These are phyloP conservation scores for Hemitrygon akajei DNA, from an alignment of 2,797 vertebrate species.

Conservation along the genomic window DNA sequence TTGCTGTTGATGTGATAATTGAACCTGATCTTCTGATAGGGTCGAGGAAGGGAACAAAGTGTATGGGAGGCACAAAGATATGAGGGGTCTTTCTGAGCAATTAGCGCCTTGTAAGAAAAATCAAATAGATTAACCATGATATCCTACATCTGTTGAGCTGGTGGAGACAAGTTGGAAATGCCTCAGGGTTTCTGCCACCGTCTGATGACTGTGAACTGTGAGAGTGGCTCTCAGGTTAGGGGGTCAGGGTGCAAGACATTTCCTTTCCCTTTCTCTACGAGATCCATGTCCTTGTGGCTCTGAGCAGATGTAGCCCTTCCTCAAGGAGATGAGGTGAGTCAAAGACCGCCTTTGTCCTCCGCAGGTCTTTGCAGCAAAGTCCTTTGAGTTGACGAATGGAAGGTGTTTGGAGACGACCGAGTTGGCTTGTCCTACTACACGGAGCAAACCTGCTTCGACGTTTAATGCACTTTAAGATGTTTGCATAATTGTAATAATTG, in stretches of 20 bases:
- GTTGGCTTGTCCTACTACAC: neutral
- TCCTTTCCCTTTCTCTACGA: no score
- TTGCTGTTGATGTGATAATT: no score
- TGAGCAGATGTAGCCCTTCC: neutral
- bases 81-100: no score
- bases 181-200: neutral
- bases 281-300: no score
- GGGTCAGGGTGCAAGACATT: no score
- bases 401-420: neutral
- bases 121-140: no score
- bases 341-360: neutral
- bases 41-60: no score
- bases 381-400: neutral
- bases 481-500: slow-evolving; percentile 16
- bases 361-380: neutral
- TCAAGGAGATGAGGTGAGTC: neutral
- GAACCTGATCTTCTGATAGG: no score
- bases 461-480: neutral
- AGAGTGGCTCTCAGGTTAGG: neutral
- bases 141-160: no score
- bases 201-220: neutral
- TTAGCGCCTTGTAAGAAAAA: no score
- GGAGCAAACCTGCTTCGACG: neutral
- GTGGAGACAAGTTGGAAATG: neutral
- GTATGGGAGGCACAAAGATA: no score